Evolutionary conservation across 2,113 vertebrate species (phyloP).

Genomic region (Recurvirostra avosetta): DNA sequence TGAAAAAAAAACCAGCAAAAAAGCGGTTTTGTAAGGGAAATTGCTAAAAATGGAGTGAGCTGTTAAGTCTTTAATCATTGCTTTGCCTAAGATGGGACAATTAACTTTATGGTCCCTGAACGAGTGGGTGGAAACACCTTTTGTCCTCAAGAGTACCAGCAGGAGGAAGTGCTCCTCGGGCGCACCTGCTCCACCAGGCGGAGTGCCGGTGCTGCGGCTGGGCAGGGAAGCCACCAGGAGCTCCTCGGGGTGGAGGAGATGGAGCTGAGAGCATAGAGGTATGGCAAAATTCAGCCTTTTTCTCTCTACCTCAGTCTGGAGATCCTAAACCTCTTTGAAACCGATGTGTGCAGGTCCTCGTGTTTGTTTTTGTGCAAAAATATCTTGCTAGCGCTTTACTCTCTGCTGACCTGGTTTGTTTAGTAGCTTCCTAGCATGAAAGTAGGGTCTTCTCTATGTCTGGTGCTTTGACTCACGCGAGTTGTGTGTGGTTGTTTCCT

Average conservation of each 20-base stretch:
- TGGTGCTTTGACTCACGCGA: not conserved
- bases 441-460: accelerated
- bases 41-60: not conserved
- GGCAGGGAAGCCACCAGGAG: not conserved
- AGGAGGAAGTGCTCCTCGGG: not conserved
- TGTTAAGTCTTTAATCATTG: not conserved
- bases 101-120: not conserved
- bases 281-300: accelerated
- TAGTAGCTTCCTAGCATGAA: not conserved
- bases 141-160: not conserved
- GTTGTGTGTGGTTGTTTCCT: accelerated
- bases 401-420: not conserved
- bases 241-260: not conserved
- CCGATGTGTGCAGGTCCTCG: accelerated
- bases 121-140: not conserved
- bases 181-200: not conserved
- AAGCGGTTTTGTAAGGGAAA: not conserved
- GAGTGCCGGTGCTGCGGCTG: accelerated
- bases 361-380: not conserved
- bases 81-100: not conserved
- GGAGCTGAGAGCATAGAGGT: not conserved
- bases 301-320: not conserved
- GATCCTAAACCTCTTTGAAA: not conserved
- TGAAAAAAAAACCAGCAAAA: not conserved
- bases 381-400: accelerated